Percentiles rank a stretch among this genome's conserved stretches.
Conservation (phyloP, 2,797 vertebrate genomes). For the Paratrypauchen microcephalus region DNA sequence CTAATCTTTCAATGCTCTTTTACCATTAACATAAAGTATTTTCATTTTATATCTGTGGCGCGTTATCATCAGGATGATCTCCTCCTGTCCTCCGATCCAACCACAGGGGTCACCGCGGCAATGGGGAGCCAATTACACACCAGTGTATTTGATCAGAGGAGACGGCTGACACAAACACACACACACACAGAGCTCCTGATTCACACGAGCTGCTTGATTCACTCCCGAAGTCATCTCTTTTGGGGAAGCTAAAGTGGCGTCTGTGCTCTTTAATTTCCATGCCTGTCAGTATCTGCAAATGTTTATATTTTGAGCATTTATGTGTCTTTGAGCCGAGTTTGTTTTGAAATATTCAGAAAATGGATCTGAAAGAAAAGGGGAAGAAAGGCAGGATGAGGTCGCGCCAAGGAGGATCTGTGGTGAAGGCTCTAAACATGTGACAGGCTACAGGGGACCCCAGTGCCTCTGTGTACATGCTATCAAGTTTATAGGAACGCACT, state of each 20-base stretch:
- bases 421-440: slow-evolving; percentile 44
- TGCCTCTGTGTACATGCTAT: slow-evolving; percentile 53
- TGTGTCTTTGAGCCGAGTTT: slow-evolving; percentile 46
- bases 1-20: slow-evolving; percentile 57
- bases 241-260: slow-evolving; percentile 56
- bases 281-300: slow-evolving; percentile 65
- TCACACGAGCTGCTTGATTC: slow-evolving; percentile 39
- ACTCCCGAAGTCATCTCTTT: slow-evolving; percentile 59
- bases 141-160: slow-evolving; percentile 76
- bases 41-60: slow-evolving; percentile 48
- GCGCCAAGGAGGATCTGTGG: slow-evolving; percentile 1
- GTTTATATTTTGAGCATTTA: slow-evolving; percentile 65
- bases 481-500: slow-evolving; percentile 36
- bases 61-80: slow-evolving; percentile 68
- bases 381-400: slow-evolving; percentile 33
- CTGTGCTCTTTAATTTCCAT: slow-evolving; percentile 71
- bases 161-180: slow-evolving; percentile 54
- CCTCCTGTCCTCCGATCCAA: slow-evolving; percentile 72
- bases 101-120: slow-evolving; percentile 69
- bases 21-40: slow-evolving; percentile 51
- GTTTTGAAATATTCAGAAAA: slow-evolving; percentile 56
- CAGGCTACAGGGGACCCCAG: slow-evolving; percentile 50
- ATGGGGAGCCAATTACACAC: slow-evolving; percentile 79
- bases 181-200: slow-evolving; percentile 20
- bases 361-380: slow-evolving; percentile 35